Evolutionary conservation across 92 coral and sea anemone species (phyloP).

Genomic region (Plumapathes pennacea): DNA sequence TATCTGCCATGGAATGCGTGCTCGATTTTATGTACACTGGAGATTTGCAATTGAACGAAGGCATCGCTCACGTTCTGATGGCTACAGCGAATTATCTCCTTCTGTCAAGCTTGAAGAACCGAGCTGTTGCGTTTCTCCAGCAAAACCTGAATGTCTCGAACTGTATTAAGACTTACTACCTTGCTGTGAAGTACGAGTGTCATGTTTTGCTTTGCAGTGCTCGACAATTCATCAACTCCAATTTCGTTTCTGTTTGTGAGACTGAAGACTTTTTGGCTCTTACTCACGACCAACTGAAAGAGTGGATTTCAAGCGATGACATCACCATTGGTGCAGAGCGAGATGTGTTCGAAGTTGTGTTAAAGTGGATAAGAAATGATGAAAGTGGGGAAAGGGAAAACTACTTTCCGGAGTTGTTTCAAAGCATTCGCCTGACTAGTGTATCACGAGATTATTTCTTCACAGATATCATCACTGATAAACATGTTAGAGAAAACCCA

Average conservation of each 20-base stretch:
- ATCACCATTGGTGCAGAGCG: conserved; percentile 1
- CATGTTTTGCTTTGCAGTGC: not conserved
- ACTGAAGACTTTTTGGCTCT: conserved; percentile 8
- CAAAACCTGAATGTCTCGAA: not conserved
- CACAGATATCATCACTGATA: conserved; percentile 3
- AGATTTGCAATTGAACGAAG: not conserved
- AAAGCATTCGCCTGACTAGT: conserved; percentile 2
- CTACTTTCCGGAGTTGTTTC: conserved; percentile 12
- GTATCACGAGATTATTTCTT: conserved; percentile 2
- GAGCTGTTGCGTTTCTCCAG: conserved; percentile 4
- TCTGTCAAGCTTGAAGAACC: not conserved
- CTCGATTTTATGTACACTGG: conserved; percentile 14
- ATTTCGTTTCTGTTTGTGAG: conserved; percentile 1
- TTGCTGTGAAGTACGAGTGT: conserved; percentile 16
- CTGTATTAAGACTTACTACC: conserved; percentile 14
- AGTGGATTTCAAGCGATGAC: conserved; percentile 14
- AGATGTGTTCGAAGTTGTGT: not conserved
- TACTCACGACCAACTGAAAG: conserved; percentile 1
- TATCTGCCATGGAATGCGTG: not conserved
- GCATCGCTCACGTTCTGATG: not conserved
- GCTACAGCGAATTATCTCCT: conserved; percentile 1
- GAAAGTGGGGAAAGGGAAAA: not conserved
- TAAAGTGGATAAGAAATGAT: conserved; percentile 5
- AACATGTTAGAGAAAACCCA: not conserved
- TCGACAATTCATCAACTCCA: not conserved